Base-by-base conservation (phyloP, 1,140 invertebrate species). In the Drosophila santomea region DNA sequence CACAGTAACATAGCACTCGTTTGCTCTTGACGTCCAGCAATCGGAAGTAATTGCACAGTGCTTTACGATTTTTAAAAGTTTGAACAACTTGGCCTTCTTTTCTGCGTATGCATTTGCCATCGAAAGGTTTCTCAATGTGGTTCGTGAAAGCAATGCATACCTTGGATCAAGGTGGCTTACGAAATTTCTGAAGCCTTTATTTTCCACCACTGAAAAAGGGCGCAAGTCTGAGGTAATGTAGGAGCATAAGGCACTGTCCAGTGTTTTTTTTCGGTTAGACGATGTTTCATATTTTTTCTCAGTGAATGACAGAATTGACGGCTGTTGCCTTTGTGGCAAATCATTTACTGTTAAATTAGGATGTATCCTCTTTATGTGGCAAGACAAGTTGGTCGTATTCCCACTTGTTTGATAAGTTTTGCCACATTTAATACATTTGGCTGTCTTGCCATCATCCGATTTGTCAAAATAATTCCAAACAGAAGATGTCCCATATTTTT, bases 341-440 rank as follows among this genome's bases (percentile, higher is more conserved):
- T 32, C 28, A 32, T 7, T 8, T 8, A 32, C 32, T 10, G 32
- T 32, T 10, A 32, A 8, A 32, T 32, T 32, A 32, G 2, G 7
- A 32, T 32, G 7, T 8, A 32, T 32, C 32, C 32, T 14, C 32
- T 52, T 61, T 2, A 61, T 20, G 28, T 61, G 59, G 32, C 38
- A 20, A 36, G 50, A 25, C 50, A 63, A 43, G 15, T 63, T 63
- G 10, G 35, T 57, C 15, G 54, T 43, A 51, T 60, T 68, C 17
- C 48, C 32, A 54, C 50, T 55, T 45, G 66, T 62, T 62, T 63
- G 45, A 8, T 69, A 69, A 1, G 38, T 56, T 45, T 71, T 62
- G 7, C 51, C 67, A 43, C 51, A 71, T 48, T 55, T 71, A 8
- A 55, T 52, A 8, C 44, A 71, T 51, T 63, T 56, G 50, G 44